A percentile compares a stretch with the other conserved stretches of the same genome.
Evolutionary conservation across 1,140 invertebrate species (phyloP).

Genomic region (Trypoxylus dichotomus): DNA sequence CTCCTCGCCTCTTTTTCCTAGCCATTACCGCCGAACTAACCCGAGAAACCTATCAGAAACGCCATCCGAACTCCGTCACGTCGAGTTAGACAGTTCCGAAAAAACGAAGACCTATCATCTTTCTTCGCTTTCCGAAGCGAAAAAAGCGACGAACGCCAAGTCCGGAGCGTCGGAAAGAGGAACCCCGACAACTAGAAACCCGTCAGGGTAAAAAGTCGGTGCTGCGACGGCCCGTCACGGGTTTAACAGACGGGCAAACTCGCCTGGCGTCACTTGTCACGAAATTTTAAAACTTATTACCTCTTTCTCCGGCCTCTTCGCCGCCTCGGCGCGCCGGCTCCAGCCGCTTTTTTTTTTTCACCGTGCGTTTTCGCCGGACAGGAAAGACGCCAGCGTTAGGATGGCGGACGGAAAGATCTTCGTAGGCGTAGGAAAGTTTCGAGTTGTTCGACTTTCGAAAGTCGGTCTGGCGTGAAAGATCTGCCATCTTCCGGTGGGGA

Average conservation of each 20-base stretch:
- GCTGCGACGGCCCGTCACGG: background rate
- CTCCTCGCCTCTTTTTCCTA: too few relatives aligned
- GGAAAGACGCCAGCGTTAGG: background rate
- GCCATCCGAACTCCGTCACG: background rate
- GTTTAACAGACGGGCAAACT: background rate
- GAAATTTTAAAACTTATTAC: slow-evolving; percentile 1
- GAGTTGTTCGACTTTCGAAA: background rate
- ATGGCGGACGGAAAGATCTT: background rate
- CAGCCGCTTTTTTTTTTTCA: background rate
- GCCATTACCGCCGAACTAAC: too few relatives aligned
- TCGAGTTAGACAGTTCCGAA: background rate
- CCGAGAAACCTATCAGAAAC: background rate
- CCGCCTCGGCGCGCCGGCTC: background rate
- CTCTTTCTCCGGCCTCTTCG: background rate
- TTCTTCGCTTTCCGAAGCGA: background rate
- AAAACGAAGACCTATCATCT: background rate
- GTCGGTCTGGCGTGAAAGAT: background rate
- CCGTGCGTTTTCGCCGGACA: background rate
- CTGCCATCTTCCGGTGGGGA: too few relatives aligned
- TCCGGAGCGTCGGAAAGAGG: too few relatives aligned
- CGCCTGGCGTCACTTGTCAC: background rate
- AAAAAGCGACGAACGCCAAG: too few relatives aligned
- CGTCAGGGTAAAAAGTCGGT: too few relatives aligned
- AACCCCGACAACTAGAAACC: too few relatives aligned
- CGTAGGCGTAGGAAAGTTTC: background rate